These are phyloP conservation scores for Anguilla pacifica DNA, from an alignment of 2,797 vertebrate species.

Conservation along the genomic window DNA sequence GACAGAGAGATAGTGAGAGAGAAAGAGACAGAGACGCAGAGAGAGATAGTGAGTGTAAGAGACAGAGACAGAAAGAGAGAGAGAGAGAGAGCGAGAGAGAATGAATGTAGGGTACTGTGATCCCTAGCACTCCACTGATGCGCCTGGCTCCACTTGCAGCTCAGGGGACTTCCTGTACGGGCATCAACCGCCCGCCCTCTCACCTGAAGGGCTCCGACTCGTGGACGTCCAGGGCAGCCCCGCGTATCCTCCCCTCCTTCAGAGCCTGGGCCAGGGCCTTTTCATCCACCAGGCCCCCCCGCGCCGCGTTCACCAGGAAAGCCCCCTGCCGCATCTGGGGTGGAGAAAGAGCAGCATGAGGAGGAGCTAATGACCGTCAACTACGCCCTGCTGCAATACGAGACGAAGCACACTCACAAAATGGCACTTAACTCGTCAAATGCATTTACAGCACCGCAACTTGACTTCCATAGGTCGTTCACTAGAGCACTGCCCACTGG, in stretches of 20 bases:
- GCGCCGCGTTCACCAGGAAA: conserved; percentile 84
- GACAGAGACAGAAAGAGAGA: too few species aligned
- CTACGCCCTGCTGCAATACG: not conserved
- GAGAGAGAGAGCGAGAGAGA: too few species aligned
- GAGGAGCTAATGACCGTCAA: not conserved
- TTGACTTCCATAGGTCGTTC: not conserved
- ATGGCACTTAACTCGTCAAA: not conserved
- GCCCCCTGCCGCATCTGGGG: conserved; percentile 84
- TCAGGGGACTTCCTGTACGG: not conserved
- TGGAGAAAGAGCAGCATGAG: not conserved
- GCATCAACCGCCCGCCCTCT: conserved; percentile 5
- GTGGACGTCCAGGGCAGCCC: conserved; percentile 84
- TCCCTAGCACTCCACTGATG: not conserved
- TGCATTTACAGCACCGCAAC: too few species aligned
- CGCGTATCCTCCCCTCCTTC: conserved; percentile 87
- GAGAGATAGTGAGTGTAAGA: too few species aligned
- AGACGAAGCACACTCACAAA: not conserved
- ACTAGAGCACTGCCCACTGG: not conserved
- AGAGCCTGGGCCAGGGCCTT: conserved; percentile 86
- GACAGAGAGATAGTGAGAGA: too few species aligned
- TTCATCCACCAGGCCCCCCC: conserved; percentile 86
- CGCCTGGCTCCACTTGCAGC: not conserved
- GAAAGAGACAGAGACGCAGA: too few species aligned
- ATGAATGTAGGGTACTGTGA: not conserved
- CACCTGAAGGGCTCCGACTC: conserved; percentile 86